A percentile compares a stretch with the other conserved stretches of the same genome.
phyloP scores from a whole-genome alignment of 2,797 vertebrate species.

The Pogonophryne albipinna region DNA sequence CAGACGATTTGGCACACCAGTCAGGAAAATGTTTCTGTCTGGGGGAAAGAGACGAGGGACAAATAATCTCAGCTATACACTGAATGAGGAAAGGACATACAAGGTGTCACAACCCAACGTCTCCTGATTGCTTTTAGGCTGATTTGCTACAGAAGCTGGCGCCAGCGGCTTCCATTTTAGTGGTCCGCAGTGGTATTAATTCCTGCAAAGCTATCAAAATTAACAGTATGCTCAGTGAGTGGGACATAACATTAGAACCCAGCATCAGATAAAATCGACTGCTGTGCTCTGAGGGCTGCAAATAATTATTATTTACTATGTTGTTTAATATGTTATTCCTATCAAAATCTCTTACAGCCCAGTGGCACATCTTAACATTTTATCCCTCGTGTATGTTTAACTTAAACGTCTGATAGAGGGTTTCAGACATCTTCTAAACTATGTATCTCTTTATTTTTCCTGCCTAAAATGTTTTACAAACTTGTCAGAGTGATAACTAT shows the following conservation, averaged over 20 bases:
- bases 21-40: slow-evolving; percentile 12
- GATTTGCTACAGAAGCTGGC: slow-evolving; percentile 38
- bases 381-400: neutral
- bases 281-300: neutral
- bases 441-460: too few species aligned
- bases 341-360: neutral
- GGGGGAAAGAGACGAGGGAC: slow-evolving; percentile 31
- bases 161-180: slow-evolving; percentile 29
- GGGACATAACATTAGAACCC: neutral
- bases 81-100: slow-evolving; percentile 9
- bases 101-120: slow-evolving; percentile 39
- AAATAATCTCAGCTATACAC: slow-evolving; percentile 47
- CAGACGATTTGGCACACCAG: slow-evolving; percentile 23
- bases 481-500: too few species aligned
- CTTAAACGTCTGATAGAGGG: neutral
- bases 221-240: slow-evolving; percentile 14
- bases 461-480: too few species aligned
- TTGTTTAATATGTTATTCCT: neutral
- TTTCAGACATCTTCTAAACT: neutral
- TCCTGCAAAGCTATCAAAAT: slow-evolving; percentile 20
- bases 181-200: slow-evolving; percentile 40
- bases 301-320: slow-evolving; percentile 1
- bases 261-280: neutral
- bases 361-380: neutral
- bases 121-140: slow-evolving; percentile 46